Evolutionary conservation across 2,797 vertebrate genomes (phyloP).

Genomic region (Gymnocypris eckloni): DNA sequence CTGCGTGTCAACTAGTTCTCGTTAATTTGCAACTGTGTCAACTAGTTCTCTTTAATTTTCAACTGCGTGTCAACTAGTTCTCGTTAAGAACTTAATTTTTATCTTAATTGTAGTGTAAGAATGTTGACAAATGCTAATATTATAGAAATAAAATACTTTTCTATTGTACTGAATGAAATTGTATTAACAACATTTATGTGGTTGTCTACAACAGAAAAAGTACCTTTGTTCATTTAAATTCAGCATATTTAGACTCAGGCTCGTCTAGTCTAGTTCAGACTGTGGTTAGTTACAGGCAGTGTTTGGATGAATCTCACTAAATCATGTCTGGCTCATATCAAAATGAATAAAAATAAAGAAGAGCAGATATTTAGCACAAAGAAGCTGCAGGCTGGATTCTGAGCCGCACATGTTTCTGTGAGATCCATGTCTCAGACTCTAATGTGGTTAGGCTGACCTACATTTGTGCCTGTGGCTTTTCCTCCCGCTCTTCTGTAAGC

Average conservation of each 20-base stretch:
- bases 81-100: no score
- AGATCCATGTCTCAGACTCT: slow-evolving; percentile 68
- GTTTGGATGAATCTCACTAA: background rate
- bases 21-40: no score
- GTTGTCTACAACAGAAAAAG: background rate
- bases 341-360: background rate
- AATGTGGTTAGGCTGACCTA: slow-evolving; percentile 79
- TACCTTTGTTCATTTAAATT: background rate
- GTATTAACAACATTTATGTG: background rate
- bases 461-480: slow-evolving; percentile 69
- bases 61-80: no score
- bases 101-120: background rate
- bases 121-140: no score
- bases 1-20: no score
- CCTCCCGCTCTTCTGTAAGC: background rate
- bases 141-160: background rate
- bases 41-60: no score
- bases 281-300: background rate
- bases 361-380: background rate
- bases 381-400: background rate
- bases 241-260: background rate
- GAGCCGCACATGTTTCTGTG: slow-evolving; percentile 44
- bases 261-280: background rate
- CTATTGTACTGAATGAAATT: background rate
- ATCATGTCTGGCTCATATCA: background rate